Conservation (phyloP, 2,888 invertebrate species). For the Danaus chrysippus region DNA sequence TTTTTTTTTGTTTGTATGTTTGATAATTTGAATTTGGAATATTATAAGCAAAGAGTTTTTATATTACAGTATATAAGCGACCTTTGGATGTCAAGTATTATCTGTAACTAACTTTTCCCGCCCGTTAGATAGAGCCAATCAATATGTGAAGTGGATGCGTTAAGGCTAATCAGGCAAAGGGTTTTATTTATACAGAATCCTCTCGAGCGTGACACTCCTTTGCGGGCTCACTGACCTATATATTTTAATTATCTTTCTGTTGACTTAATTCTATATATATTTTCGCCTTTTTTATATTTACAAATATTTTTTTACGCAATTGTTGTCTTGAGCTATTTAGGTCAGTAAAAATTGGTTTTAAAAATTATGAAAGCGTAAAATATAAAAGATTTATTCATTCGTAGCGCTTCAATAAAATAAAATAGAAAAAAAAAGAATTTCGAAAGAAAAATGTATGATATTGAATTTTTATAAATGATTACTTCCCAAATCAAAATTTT, state of each 20-base stretch:
- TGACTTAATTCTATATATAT: constrained; percentile 10
- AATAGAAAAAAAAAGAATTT: too few relatives aligned
- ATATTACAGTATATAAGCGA: constrained; percentile 44
- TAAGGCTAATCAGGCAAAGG: constrained; percentile 55
- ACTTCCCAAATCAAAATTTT: too few relatives aligned
- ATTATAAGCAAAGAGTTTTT: constrained; percentile 25
- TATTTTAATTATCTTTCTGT: constrained; percentile 16
- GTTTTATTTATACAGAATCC: constrained; percentile 35
- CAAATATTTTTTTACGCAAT: not conserved
- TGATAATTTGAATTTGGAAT: constrained; percentile 14
- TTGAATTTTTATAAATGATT: too few relatives aligned
- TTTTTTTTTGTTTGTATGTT: not conserved
- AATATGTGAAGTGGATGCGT: constrained; percentile 56
- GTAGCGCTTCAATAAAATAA: too few relatives aligned
- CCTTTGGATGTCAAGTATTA: constrained; percentile 65
- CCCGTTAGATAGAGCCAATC: constrained; percentile 62
- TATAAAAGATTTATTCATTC: too few relatives aligned
- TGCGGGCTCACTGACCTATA: constrained; percentile 33
- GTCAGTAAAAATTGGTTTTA: too few relatives aligned
- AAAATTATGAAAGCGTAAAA: too few relatives aligned
- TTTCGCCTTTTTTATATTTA: not conserved
- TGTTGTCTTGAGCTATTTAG: too few relatives aligned
- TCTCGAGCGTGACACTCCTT: constrained; percentile 31
- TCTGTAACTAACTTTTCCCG: constrained; percentile 60
- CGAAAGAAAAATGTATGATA: too few relatives aligned